Evolutionary conservation across 2,113 vertebrate genomes (phyloP).

Genomic region (Indicator maculatus): DNA sequence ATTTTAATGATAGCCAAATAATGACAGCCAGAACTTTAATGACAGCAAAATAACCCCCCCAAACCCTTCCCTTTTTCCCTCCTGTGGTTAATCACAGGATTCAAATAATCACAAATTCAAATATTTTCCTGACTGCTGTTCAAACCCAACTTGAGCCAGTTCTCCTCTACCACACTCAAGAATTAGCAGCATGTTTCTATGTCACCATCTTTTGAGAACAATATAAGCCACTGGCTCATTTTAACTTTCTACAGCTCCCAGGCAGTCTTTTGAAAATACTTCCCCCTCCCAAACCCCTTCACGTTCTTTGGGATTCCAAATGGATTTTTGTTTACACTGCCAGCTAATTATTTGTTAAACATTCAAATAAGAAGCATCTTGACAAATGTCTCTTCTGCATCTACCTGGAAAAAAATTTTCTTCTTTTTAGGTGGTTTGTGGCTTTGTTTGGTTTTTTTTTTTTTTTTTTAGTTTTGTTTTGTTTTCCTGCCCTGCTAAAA

Average conservation of each 20-base stretch:
- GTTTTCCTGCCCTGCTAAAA: not conserved
- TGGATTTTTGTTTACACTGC: not conserved
- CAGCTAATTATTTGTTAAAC: conserved; percentile 13
- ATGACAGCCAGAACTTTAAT: not conserved
- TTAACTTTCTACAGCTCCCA: not conserved
- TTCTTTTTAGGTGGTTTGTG: no score
- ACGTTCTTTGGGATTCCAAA: conserved; percentile 6
- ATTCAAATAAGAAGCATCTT: conserved; percentile 41
- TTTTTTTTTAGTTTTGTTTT: not conserved
- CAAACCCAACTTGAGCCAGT: not conserved
- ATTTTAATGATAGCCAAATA: not conserved
- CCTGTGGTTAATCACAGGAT: not conserved
- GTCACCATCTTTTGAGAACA: not conserved
- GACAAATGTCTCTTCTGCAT: conserved; percentile 11
- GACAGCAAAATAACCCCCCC: not conserved
- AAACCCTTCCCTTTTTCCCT: not conserved
- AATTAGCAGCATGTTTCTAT: not conserved
- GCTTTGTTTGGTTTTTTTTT: not conserved
- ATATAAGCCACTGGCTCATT: not conserved
- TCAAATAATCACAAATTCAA: not conserved
- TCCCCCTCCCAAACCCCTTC: not conserved
- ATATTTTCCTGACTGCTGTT: not conserved
- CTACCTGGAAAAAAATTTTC: not conserved
- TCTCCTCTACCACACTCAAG: not conserved
- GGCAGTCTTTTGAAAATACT: not conserved